Base-by-base conservation (phyloP, 2,888 invertebrate genomes). In the Seira sanloemensis region DNA sequence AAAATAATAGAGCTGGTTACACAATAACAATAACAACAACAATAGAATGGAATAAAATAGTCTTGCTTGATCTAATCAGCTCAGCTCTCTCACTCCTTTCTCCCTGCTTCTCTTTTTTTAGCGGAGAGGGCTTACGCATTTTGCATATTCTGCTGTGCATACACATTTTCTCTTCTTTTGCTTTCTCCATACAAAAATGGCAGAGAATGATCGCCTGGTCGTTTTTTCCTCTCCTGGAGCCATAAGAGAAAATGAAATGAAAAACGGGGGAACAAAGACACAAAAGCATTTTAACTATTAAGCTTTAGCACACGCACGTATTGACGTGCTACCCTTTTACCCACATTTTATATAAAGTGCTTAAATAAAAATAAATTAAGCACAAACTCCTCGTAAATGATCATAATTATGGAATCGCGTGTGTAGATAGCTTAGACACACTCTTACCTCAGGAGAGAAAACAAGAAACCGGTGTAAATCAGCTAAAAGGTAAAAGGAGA, bases 331-430 rank as follows among this genome's bases (percentile, higher is more conserved):
- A 4, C 12, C 5, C n/a, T 12, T 37, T 37, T 37, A 37, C 37
- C 37, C 12, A 37, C 37, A 37, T 37, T 37, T 37, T 37, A 4
- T 54, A n/a, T 19, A 25, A 26, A 78, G 77, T 62, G 77, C 26
- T 78, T 78, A 69, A 69, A 67, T 78, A 69, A 78, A 37, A 78
- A 69, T 68, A 72, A 78, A 78, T 78, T 78, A 78, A 71, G 78
- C 73, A 67, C 84, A 79, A 71, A 54, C 68, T 81, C 75, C 73
- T 76, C 81, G 78, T 85, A 85, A 85, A 85, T 85, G 85, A 85
- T 85, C 85, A 77, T 85, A 87, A 87, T 85, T 87, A 87, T 87
- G 72, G 78, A 86, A 87, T 87, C 85, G 87, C 87, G 87, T 87
- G 87, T 50, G 37, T 37, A 37, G 37, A 37, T 37, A 37, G 37